A percentile compares a stretch with the other conserved stretches of the same genome.
phyloP scores from a whole-genome alignment of 1,140 invertebrate species.

The Andricus grossulariae region DNA sequence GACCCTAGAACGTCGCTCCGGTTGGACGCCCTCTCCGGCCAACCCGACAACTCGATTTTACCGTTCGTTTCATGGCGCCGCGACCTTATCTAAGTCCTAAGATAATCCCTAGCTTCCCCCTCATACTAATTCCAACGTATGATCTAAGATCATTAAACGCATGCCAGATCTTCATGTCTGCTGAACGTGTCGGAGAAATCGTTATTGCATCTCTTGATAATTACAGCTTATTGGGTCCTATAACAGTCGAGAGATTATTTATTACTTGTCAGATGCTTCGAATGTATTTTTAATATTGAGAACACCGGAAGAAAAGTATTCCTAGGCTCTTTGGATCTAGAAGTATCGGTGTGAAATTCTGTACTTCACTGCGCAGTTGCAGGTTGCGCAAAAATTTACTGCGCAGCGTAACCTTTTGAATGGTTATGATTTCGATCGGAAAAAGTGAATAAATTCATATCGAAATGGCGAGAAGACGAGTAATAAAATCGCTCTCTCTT shows the following conservation, averaged over 20 bases:
- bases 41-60: slow-evolving; percentile 46
- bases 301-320: no score
- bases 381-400: no score
- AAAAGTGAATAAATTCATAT: not conserved
- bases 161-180: slow-evolving; percentile 53
- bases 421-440: not conserved
- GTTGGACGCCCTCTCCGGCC: slow-evolving; percentile 46
- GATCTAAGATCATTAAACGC: slow-evolving; percentile 62
- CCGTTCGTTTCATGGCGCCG: slow-evolving; percentile 48
- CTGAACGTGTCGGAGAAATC: slow-evolving; percentile 51
- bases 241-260: no score
- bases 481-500: not conserved
- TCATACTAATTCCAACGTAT: slow-evolving; percentile 59
- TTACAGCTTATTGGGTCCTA: not conserved
- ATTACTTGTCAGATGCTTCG: no score
- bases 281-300: no score
- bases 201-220: slow-evolving; percentile 37
- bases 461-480: not conserved
- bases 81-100: slow-evolving; percentile 51
- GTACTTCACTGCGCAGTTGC: no score
- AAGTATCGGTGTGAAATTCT: no score
- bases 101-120: slow-evolving; percentile 48
- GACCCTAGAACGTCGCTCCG: slow-evolving; percentile 54
- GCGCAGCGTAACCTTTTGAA: not conserved
- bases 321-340: no score